Conservation (phyloP, 2,113 vertebrate genomes). For the Gobiocypris rarus region DNA sequence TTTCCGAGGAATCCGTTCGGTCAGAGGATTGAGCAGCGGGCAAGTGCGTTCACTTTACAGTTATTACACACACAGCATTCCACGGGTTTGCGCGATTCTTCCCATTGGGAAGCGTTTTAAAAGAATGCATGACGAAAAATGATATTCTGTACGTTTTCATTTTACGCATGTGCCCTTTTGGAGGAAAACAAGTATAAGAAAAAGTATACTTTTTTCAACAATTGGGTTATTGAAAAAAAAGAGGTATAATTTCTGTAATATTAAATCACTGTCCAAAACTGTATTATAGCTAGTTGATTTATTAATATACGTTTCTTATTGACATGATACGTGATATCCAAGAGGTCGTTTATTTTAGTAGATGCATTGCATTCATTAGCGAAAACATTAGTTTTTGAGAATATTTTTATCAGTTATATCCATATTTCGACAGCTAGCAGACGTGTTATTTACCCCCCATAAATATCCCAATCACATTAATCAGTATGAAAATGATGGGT, state of each 20-base stretch:
- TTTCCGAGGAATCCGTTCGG: neutral
- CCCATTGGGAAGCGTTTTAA: neutral
- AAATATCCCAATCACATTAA: neutral
- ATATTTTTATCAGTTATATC: too few species aligned
- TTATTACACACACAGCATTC: too few species aligned
- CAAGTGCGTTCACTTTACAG: conserved; percentile 1
- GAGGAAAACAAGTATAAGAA: too few species aligned
- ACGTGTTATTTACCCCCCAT: too few species aligned
- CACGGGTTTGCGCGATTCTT: too few species aligned
- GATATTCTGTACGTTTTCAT: too few species aligned
- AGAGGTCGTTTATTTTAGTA: neutral
- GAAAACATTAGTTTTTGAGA: too few species aligned
- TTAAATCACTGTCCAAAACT: neutral
- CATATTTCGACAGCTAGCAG: too few species aligned
- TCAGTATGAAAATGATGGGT: neutral
- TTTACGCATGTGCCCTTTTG: too few species aligned
- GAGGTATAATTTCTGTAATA: neutral
- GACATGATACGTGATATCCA: neutral
- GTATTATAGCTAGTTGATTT: too few species aligned
- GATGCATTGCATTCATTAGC: neutral
- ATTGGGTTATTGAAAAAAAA: too few species aligned
- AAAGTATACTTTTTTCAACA: too few species aligned
- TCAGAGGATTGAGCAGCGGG: neutral
- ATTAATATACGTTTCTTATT: neutral
- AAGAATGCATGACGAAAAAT: neutral